These are phyloP conservation scores for Centrocercus urophasianus DNA, from an alignment of 2,113 vertebrate species.

Conservation along the genomic window DNA sequence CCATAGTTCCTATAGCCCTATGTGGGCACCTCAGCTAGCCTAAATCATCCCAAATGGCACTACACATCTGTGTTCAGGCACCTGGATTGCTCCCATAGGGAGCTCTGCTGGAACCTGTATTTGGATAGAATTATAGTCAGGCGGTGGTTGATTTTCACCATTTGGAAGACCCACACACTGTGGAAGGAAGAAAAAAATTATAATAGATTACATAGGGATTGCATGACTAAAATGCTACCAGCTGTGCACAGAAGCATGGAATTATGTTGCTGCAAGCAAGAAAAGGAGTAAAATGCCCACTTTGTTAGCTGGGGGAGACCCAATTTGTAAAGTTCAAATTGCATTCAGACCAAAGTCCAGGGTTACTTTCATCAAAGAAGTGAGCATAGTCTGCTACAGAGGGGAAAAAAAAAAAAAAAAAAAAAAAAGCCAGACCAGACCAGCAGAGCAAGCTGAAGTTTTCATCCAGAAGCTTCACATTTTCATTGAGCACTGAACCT, in stretches of 20 bases:
- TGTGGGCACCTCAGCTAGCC: rapidly evolving
- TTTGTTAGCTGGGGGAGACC: background rate
- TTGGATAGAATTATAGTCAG: background rate
- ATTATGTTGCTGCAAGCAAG: background rate
- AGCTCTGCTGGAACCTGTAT: background rate
- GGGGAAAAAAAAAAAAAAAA: background rate
- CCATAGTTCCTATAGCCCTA: background rate
- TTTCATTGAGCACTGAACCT: background rate
- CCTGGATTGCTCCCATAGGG: background rate
- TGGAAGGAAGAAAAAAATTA: conserved; percentile 52
- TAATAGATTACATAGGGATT: background rate
- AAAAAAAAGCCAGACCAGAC: background rate
- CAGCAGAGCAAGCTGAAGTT: background rate
- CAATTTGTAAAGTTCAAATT: conserved; percentile 39
- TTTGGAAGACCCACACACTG: background rate
- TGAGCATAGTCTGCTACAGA: background rate
- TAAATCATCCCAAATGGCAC: background rate
- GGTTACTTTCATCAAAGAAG: conserved; percentile 32
- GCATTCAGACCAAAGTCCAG: background rate
- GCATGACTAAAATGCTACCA: conserved; percentile 50
- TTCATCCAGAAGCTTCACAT: background rate
- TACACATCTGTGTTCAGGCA: background rate
- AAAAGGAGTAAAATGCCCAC: conserved; percentile 46
- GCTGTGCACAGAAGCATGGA: background rate
- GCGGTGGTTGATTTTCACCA: background rate